Conservation (phyloP, 2,797 vertebrate species). For the Odontamblyopus lacepedii region DNA sequence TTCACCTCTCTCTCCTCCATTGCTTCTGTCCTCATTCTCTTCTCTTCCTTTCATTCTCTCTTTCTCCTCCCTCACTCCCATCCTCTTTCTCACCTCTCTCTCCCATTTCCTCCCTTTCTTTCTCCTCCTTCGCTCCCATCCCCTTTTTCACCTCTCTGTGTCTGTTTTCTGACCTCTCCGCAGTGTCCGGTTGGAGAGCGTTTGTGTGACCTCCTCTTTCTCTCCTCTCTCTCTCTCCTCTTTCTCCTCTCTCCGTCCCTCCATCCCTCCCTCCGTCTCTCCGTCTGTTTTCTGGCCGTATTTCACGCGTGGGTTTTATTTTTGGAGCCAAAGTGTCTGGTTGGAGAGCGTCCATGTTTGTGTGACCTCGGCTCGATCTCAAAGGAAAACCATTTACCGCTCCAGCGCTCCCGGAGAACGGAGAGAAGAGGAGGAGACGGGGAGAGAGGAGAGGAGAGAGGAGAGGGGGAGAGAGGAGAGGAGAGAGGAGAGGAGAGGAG, state of each 20-base stretch:
- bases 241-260: background rate
- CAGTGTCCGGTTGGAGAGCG: slow-evolving; percentile 70
- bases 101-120: background rate
- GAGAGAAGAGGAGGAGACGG: slow-evolving; percentile 77
- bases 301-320: slow-evolving; percentile 49
- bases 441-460: background rate
- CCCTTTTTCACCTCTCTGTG: background rate
- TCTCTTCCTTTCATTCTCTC: background rate
- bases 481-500: too few relatives aligned
- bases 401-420: slow-evolving; percentile 73
- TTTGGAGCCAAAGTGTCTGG: slow-evolving; percentile 66
- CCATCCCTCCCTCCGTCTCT: background rate
- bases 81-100: too few relatives aligned
- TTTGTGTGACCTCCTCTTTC: slow-evolving; percentile 40
- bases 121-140: too few relatives aligned
- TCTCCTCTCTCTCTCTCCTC: slow-evolving; percentile 4
- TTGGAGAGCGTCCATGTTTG: slow-evolving; percentile 70
- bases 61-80: too few relatives aligned
- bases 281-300: slow-evolving; percentile 51
- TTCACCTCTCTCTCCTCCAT: too few relatives aligned
- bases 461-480: background rate
- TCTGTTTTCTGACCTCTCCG: slow-evolving; percentile 25
- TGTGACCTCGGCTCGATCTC: slow-evolving; percentile 78
- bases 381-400: slow-evolving; percentile 89
- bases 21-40: too few relatives aligned